Percentiles rank a stretch among this genome's conserved stretches.
phyloP scores from a whole-genome alignment of 2,888 invertebrate genomes.

The Drosophila lutescens region DNA sequence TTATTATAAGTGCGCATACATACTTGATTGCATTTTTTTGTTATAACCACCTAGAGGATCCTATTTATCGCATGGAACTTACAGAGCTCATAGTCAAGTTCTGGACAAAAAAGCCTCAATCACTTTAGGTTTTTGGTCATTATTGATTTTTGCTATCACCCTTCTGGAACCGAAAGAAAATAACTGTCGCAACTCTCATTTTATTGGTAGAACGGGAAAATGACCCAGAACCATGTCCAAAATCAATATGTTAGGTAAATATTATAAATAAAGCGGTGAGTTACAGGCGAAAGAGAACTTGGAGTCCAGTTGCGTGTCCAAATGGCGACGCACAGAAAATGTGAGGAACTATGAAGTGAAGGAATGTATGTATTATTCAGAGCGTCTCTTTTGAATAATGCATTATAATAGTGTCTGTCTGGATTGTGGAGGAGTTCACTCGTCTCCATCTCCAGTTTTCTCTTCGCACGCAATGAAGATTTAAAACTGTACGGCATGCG shows the following conservation, averaged over 20 bases:
- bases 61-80: background rate
- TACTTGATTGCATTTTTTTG: background rate
- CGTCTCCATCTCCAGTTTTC: background rate
- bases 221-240: slow-evolving; percentile 1
- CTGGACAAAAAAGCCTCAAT: background rate
- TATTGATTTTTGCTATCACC: slow-evolving; percentile 29
- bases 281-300: background rate
- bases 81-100: background rate
- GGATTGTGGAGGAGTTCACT: background rate
- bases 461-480: slow-evolving; percentile 16
- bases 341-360: background rate
- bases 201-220: background rate
- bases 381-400: slow-evolving; percentile 17
- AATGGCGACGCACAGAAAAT: slow-evolving; percentile 32
- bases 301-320: slow-evolving; percentile 31
- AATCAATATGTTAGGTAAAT: slow-evolving; percentile 43
- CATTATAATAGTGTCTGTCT: slow-evolving; percentile 14
- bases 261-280: slow-evolving; percentile 28
- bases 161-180: slow-evolving; percentile 1
- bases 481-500: background rate
- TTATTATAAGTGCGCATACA: too few species aligned
- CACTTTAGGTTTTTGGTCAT: slow-evolving; percentile 9
- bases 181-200: slow-evolving; percentile 9
- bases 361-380: slow-evolving; percentile 12
- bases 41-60: background rate